Evolutionary conservation across 2,113 vertebrate genomes (phyloP).

Genomic region (Vanacampus margaritifer): DNA sequence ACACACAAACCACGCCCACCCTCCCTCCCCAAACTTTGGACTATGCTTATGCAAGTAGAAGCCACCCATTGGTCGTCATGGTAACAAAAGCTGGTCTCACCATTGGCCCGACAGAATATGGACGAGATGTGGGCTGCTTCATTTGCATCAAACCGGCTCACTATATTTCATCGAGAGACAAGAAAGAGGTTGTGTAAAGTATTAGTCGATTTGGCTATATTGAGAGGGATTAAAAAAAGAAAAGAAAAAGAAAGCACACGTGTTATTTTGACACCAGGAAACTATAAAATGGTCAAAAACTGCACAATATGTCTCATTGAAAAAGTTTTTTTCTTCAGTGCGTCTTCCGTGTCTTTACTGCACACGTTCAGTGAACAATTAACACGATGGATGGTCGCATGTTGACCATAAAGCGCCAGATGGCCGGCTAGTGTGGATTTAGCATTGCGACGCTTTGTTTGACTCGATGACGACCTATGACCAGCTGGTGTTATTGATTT

Average conservation of each 20-base stretch:
- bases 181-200: too few relatives aligned
- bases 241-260: too few relatives aligned
- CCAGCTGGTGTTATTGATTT: conserved; percentile 24
- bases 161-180: too few relatives aligned
- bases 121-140: background rate
- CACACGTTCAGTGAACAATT: background rate
- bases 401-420: background rate
- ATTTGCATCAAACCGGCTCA: too few relatives aligned
- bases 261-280: too few relatives aligned
- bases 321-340: background rate
- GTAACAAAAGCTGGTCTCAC: background rate
- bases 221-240: too few relatives aligned
- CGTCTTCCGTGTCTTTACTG: background rate
- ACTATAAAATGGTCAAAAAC: background rate
- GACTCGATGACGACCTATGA: conserved; percentile 1
- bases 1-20: too few relatives aligned
- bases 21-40: too few relatives aligned
- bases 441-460: background rate
- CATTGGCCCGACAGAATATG: background rate
- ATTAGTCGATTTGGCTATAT: too few relatives aligned
- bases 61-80: background rate
- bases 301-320: background rate
- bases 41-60: background rate
- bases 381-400: background rate
- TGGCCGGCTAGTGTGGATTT: background rate